A percentile compares a stretch with the other conserved stretches of the same genome.
Conservation (phyloP, 2,113 vertebrate species). For the Rhabdornis inornatus region DNA sequence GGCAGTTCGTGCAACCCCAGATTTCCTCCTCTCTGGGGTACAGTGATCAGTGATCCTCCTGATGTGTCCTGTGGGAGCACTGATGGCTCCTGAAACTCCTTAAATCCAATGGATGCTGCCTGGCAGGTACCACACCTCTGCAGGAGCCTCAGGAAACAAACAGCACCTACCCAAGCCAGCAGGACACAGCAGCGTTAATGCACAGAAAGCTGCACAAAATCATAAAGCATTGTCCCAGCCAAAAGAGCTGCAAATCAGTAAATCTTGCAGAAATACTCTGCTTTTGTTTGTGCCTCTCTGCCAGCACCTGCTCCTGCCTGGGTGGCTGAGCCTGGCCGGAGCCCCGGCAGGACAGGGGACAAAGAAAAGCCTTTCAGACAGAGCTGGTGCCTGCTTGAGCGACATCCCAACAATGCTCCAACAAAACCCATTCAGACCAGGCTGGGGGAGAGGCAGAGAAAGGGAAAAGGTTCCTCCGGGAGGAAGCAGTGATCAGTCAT, state of each 20-base stretch:
- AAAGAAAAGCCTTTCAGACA: not conserved
- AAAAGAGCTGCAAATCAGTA: not conserved
- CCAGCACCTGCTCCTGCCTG: constrained; percentile 43
- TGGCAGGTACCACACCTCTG: not conserved
- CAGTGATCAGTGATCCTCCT: not conserved
- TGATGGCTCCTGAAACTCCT: not conserved
- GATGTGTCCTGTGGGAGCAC: not conserved
- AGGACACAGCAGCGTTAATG: accelerated
- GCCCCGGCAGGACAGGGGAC: not conserved
- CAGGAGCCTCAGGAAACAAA: not conserved
- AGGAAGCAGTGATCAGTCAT: not conserved
- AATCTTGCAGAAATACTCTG: not conserved
- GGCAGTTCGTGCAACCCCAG: not conserved
- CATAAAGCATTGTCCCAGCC: not conserved
- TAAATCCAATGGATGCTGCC: not conserved
- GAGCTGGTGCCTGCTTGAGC: not conserved
- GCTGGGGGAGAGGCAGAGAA: not conserved
- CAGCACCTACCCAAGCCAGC: accelerated
- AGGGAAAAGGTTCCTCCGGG: not conserved
- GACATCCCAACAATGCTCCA: constrained; percentile 8
- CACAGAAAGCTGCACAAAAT: not conserved
- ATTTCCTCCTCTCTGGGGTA: not conserved
- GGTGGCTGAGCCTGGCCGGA: constrained; percentile 24
- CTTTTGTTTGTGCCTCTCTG: constrained; percentile 29
- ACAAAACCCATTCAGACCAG: not conserved